Evolutionary conservation across 2,888 invertebrate species (phyloP).

Genomic region (Drosophila hamatofila): DNA sequence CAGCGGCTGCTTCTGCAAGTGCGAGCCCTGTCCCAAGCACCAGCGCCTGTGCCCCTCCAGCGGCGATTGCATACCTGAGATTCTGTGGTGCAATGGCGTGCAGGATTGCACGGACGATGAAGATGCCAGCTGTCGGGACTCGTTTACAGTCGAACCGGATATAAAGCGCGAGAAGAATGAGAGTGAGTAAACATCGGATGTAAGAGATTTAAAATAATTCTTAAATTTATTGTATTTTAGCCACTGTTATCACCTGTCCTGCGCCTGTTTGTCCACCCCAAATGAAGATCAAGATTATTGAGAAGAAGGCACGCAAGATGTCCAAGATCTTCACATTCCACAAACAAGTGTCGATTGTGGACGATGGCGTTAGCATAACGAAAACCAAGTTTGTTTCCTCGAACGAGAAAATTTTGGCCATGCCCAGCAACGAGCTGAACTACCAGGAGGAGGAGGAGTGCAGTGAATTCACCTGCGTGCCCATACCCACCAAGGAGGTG

Average conservation of each 20-base stretch:
- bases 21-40: constrained; percentile 89
- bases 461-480: constrained; percentile 84
- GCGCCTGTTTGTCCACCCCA: constrained; percentile 86
- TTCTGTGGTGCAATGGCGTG: constrained; percentile 92
- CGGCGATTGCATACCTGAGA: constrained; percentile 89
- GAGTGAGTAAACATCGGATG: constrained; percentile 62
- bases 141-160: constrained; percentile 68
- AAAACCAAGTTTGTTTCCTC: constrained; percentile 78
- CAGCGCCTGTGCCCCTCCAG: constrained; percentile 90
- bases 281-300: constrained; percentile 85
- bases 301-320: constrained; percentile 83
- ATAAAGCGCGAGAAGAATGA: constrained; percentile 74
- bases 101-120: constrained; percentile 94
- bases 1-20: constrained; percentile 91
- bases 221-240: constrained; percentile 8
- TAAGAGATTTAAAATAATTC: background rate
- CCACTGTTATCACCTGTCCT: constrained; percentile 84
- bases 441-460: constrained; percentile 78
- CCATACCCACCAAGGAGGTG: constrained; percentile 71
- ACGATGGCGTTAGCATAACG: constrained; percentile 77
- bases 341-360: constrained; percentile 76
- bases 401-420: constrained; percentile 74
- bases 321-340: constrained; percentile 86
- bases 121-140: constrained; percentile 87
- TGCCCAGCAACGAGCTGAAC: constrained; percentile 68